These are phyloP conservation scores for Calcarius lapponicus DNA, from an alignment of 2,797 vertebrate genomes.

Conservation along the genomic window DNA sequence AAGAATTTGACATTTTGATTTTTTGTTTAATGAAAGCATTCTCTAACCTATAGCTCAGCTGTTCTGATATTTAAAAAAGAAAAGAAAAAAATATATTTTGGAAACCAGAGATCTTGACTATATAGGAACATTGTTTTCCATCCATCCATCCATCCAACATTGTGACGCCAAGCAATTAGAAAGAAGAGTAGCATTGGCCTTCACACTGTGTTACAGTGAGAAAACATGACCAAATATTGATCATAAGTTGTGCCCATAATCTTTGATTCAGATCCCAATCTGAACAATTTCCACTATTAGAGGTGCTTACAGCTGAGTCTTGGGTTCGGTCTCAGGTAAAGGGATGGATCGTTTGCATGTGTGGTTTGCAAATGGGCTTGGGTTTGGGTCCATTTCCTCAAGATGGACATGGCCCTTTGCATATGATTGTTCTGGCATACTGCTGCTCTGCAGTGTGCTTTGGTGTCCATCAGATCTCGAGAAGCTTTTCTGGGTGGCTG, in stretches of 20 bases:
- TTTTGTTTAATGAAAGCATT: not conserved
- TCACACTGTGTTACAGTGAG: not conserved
- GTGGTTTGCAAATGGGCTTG: not conserved
- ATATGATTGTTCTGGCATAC: not conserved
- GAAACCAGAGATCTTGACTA: not conserved
- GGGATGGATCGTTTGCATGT: accelerated
- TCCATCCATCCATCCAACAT: not conserved
- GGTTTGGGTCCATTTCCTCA: not conserved
- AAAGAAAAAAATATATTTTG: not conserved
- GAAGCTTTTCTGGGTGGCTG: not conserved
- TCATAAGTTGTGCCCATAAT: not conserved
- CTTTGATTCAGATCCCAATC: not conserved
- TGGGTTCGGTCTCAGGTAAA: not conserved
- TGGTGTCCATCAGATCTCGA: not conserved
- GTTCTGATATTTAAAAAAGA: not conserved
- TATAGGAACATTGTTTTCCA: not conserved
- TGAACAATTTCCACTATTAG: not conserved
- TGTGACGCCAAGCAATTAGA: not conserved
- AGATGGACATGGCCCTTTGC: not conserved
- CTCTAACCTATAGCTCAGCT: not conserved
- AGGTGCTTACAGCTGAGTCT: not conserved
- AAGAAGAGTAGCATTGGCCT: not conserved
- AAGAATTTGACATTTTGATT: slow-evolving; percentile 31
- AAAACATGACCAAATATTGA: not conserved
- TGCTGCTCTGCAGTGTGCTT: not conserved